Evolutionary conservation across 2,113 vertebrate genomes (phyloP).

Genomic region (Rhizomys pruinosus): DNA sequence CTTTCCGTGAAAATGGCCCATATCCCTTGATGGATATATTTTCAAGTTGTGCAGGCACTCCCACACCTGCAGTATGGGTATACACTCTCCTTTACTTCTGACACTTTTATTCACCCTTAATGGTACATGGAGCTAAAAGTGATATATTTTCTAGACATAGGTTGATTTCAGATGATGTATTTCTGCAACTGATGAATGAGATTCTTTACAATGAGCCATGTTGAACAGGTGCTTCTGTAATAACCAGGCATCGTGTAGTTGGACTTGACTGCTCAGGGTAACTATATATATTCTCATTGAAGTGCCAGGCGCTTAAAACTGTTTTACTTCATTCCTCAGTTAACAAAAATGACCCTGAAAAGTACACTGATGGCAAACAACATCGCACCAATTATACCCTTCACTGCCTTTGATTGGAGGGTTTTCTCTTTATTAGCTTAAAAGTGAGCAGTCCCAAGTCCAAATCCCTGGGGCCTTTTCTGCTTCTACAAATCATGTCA

Average conservation of each 20-base stretch:
- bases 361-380: slow-evolving; percentile 65
- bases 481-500: slow-evolving; percentile 78
- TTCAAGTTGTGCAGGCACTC: slow-evolving; percentile 57
- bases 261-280: slow-evolving; percentile 62
- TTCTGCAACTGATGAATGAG: slow-evolving; percentile 50
- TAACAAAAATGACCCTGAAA: slow-evolving; percentile 77
- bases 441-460: slow-evolving; percentile 77
- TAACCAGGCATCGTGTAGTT: slow-evolving; percentile 27
- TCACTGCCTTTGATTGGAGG: slow-evolving; percentile 73
- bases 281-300: slow-evolving; percentile 59
- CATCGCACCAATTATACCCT: slow-evolving; percentile 74
- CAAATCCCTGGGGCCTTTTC: slow-evolving; percentile 68
- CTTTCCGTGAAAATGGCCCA: slow-evolving; percentile 57
- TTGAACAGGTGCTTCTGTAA: slow-evolving; percentile 41
- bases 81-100: slow-evolving; percentile 63
- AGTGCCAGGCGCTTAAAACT: slow-evolving; percentile 63
- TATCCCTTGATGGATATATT: slow-evolving; percentile 62
- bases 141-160: slow-evolving; percentile 64
- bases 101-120: slow-evolving; percentile 71
- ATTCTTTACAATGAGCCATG: slow-evolving; percentile 46
- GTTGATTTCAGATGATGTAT: slow-evolving; percentile 68
- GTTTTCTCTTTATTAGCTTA: slow-evolving; percentile 78
- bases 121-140: slow-evolving; percentile 52
- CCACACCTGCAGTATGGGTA: slow-evolving; percentile 56
- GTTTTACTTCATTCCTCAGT: slow-evolving; percentile 70